Conservation (phyloP, 2,797 vertebrate species). For the Urophycis tenuis region DNA sequence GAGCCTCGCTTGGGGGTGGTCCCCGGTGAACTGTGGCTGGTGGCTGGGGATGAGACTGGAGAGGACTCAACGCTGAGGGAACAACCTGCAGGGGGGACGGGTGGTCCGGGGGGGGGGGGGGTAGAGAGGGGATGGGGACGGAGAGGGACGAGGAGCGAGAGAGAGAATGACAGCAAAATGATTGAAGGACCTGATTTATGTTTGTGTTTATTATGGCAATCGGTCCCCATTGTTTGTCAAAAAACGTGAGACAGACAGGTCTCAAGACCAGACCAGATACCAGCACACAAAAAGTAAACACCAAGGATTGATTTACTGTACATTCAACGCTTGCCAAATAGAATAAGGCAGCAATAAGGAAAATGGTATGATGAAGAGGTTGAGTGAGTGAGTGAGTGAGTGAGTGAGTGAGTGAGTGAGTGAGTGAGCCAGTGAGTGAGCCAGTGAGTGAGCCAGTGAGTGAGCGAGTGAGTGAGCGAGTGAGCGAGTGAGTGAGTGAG, state of each 20-base stretch:
- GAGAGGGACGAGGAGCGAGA: constrained; percentile 5
- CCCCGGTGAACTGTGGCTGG: constrained; percentile 92
- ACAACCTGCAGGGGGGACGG: constrained; percentile 67
- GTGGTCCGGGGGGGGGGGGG: background rate
- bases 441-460: background rate
- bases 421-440: background rate
- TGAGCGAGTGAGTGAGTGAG: constrained; percentile 5
- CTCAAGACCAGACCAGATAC: background rate
- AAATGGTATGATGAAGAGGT: constrained; percentile 9
- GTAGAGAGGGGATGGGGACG: constrained; percentile 3
- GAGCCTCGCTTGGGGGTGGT: constrained; percentile 87
- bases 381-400: constrained; percentile 39
- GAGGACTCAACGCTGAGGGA: constrained; percentile 91
- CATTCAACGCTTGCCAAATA: constrained; percentile 24
- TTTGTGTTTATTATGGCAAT: background rate
- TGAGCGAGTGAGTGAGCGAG: constrained; percentile 35
- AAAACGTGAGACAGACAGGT: background rate
- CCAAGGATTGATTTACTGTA: constrained; percentile 30
- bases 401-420: constrained; percentile 14
- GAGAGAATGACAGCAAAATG: constrained; percentile 12
- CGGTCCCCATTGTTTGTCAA: background rate
- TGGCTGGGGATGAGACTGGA: constrained; percentile 89
- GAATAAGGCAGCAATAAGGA: constrained; percentile 33
- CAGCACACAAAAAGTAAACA: constrained; percentile 21
- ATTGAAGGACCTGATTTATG: constrained; percentile 3